A percentile compares a stretch with the other conserved stretches of the same genome.
Evolutionary conservation across 2,113 vertebrate genomes (phyloP).

Genomic region (Brevimyrus niger): DNA sequence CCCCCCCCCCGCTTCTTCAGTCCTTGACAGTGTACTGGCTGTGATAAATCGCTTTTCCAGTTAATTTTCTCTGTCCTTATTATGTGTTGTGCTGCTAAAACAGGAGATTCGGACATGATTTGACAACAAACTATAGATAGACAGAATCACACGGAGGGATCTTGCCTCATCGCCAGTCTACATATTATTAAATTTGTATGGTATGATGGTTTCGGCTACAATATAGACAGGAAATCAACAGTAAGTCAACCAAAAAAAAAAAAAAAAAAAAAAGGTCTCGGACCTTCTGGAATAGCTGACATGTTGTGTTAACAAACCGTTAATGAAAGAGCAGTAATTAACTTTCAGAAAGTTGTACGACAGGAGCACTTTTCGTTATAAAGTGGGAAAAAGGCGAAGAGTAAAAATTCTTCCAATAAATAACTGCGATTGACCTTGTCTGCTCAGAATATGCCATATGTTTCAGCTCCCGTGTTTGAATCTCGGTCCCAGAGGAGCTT

Average conservation of each 20-base stretch:
- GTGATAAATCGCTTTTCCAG: slow-evolving; percentile 99
- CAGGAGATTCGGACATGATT: slow-evolving; percentile 96
- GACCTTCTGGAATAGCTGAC: slow-evolving; percentile 52
- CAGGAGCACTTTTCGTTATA: slow-evolving; percentile 41
- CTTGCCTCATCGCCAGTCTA: slow-evolving; percentile 70
- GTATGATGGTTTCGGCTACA: slow-evolving; percentile 48
- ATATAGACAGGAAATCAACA: slow-evolving; percentile 35
- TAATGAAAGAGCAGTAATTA: background rate
- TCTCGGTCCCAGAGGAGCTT: slow-evolving; percentile 62
- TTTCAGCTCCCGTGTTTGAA: slow-evolving; percentile 71
- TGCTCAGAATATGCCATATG: slow-evolving; percentile 74
- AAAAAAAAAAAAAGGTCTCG: slow-evolving; percentile 57
- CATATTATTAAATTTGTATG: slow-evolving; percentile 69
- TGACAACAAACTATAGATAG: slow-evolving; percentile 99
- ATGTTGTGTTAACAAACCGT: slow-evolving; percentile 37
- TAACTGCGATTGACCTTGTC: slow-evolving; percentile 76
- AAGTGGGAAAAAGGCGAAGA: slow-evolving; percentile 56
- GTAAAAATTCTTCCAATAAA: slow-evolving; percentile 61
- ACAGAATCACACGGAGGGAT: slow-evolving; percentile 71
- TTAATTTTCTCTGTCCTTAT: slow-evolving; percentile 99
- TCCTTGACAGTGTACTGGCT: slow-evolving; percentile 99
- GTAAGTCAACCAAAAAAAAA: slow-evolving; percentile 45
- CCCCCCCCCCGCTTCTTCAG: slow-evolving; percentile 79
- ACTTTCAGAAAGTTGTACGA: background rate
- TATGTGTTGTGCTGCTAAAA: slow-evolving; percentile 98